A percentile compares a stretch with the other conserved stretches of the same genome.
phyloP scores from a whole-genome alignment of 2,797 vertebrate species.

The Peromyscus nudipes region DNA sequence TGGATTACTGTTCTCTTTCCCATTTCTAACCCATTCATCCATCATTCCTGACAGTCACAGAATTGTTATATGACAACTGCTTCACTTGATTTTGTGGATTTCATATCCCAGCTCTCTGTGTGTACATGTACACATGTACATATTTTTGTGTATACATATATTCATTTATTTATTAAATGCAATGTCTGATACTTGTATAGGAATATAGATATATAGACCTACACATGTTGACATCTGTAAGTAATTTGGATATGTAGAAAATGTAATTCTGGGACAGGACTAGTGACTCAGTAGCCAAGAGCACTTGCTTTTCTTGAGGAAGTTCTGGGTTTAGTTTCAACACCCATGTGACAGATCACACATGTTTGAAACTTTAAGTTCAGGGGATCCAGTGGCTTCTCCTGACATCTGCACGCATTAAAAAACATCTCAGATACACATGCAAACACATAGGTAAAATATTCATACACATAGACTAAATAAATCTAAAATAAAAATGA shows the following conservation, averaged over 20 bases:
- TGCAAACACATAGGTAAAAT: not conserved
- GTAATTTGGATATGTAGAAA: not conserved
- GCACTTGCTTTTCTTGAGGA: not conserved
- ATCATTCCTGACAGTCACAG: not conserved
- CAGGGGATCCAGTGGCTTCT: not conserved
- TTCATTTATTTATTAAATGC: not conserved
- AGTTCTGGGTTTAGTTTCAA: not conserved
- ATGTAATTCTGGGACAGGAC: not conserved
- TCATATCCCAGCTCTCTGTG: not conserved
- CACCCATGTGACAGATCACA: not conserved
- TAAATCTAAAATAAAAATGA: not conserved
- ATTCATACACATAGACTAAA: not conserved
- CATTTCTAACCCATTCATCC: rapidly evolving
- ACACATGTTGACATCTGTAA: not conserved
- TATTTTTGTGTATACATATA: not conserved
- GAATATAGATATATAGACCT: not conserved
- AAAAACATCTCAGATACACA: not conserved
- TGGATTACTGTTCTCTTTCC: not conserved
- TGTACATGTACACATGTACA: too few species aligned
- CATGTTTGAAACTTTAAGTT: not conserved
- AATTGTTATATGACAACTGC: not conserved
- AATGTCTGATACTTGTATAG: not conserved
- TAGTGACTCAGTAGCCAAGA: not conserved
- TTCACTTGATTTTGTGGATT: not conserved
- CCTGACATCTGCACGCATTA: not conserved